phyloP scores from a whole-genome alignment of 1,140 invertebrate genomes.

The Holcopasites calliopsidis region DNA sequence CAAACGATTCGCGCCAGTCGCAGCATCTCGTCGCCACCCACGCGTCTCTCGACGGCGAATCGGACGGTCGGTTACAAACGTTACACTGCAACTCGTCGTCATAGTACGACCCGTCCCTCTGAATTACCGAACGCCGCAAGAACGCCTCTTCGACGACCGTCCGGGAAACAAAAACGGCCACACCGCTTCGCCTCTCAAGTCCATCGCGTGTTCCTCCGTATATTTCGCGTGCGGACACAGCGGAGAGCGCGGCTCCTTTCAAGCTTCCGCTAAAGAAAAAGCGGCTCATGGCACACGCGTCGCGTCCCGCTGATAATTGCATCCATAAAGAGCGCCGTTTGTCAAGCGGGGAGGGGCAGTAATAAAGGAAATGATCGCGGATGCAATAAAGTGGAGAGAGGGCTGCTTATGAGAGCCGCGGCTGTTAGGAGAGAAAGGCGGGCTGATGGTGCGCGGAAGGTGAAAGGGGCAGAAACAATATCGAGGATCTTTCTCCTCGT shows the following conservation, averaged over 20 bases:
- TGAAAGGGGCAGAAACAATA: constrained; percentile 53
- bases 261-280: background rate
- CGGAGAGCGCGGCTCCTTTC: constrained; percentile 4
- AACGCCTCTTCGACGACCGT: constrained; percentile 38
- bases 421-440: background rate
- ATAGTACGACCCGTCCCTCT: constrained; percentile 14
- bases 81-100: constrained; percentile 21
- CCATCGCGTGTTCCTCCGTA: background rate
- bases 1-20: constrained; percentile 15
- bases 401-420: constrained; percentile 31
- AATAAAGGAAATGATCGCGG: constrained; percentile 56
- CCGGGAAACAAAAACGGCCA: constrained; percentile 25
- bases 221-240: too few relatives aligned
- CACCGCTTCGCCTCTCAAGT: constrained; percentile 14
- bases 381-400: constrained; percentile 51
- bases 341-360: constrained; percentile 18
- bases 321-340: constrained; percentile 44
- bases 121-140: constrained; percentile 38
- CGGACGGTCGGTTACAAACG: constrained; percentile 4
- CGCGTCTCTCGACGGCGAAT: background rate
- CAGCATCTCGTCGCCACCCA: constrained; percentile 22
- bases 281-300: background rate
- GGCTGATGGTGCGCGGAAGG: background rate
- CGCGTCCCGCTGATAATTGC: constrained; percentile 49
- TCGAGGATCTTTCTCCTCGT: constrained; percentile 37